Percentiles rank a stretch among this genome's conserved stretches.
Conservation (phyloP, 2,888 invertebrate species). For the Megamerina dolium region DNA sequence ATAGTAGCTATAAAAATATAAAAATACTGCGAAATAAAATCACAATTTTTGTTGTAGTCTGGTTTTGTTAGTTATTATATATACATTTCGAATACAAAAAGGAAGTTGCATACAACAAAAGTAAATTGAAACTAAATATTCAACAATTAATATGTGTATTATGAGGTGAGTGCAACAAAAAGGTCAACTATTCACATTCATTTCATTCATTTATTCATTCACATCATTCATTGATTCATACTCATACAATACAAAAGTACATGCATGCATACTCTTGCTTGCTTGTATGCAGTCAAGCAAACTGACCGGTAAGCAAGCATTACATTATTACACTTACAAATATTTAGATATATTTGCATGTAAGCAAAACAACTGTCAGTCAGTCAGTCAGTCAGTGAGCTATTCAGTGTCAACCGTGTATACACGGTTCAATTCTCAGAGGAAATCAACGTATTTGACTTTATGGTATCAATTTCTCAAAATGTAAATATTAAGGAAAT, state of each 20-base stretch:
- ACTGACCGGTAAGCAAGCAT: too few species aligned
- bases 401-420: too few species aligned
- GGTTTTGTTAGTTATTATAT: not conserved
- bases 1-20: too few species aligned
- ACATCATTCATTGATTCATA: not conserved
- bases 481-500: not conserved
- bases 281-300: not conserved
- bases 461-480: conserved; percentile 6
- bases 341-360: too few species aligned
- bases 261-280: not conserved
- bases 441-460: conserved; percentile 7
- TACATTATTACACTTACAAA: too few species aligned
- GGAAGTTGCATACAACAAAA: not conserved
- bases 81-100: not conserved
- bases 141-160: conserved; percentile 3
- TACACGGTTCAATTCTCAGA: not conserved
- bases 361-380: too few species aligned
- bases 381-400: too few species aligned
- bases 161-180: conserved; percentile 6
- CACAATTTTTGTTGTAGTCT: too few species aligned
- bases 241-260: not conserved
- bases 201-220: not conserved
- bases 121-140: conserved; percentile 5
- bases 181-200: conserved; percentile 5
- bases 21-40: too few species aligned